phyloP scores from a whole-genome alignment of 1,140 invertebrate genomes.

The Teleopsis dalmanni region DNA sequence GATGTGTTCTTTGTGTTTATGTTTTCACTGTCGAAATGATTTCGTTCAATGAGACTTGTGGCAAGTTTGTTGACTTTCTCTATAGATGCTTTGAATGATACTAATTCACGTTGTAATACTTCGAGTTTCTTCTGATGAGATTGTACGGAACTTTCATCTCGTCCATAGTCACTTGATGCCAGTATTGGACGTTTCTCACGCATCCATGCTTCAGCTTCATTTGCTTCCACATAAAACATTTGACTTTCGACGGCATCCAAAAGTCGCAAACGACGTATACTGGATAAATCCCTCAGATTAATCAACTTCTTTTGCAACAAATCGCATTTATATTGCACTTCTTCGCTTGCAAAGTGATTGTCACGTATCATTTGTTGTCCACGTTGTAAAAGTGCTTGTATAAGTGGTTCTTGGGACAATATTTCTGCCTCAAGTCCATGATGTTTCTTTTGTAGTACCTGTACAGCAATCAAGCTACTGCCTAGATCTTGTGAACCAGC shows the following conservation, averaged over 20 bases:
- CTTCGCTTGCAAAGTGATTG: slow-evolving; percentile 70
- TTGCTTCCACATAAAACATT: slow-evolving; percentile 79
- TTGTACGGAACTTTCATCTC: slow-evolving; percentile 81
- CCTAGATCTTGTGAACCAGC: slow-evolving; percentile 72
- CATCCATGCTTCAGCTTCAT: slow-evolving; percentile 82
- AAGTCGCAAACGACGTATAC: slow-evolving; percentile 60
- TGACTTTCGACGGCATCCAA: slow-evolving; percentile 80
- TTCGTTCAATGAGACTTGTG: slow-evolving; percentile 58
- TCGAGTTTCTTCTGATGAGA: slow-evolving; percentile 73
- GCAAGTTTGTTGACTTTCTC: slow-evolving; percentile 60
- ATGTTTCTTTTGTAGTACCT: slow-evolving; percentile 95
- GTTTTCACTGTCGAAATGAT: slow-evolving; percentile 73
- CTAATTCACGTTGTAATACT: slow-evolving; percentile 70
- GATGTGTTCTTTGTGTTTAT: slow-evolving; percentile 59
- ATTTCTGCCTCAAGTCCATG: slow-evolving; percentile 77
- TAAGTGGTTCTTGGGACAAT: slow-evolving; percentile 69
- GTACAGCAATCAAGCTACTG: slow-evolving; percentile 74
- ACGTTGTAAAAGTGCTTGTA: slow-evolving; percentile 60
- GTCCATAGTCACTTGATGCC: slow-evolving; percentile 68
- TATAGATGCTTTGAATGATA: slow-evolving; percentile 60
- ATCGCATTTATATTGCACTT: slow-evolving; percentile 52
- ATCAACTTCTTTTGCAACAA: slow-evolving; percentile 56
- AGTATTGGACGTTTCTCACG: slow-evolving; percentile 71
- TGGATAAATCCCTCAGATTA: slow-evolving; percentile 62
- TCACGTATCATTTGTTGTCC: slow-evolving; percentile 73